Base-by-base conservation (phyloP, 2,113 vertebrate species). In the Atlantisia rogersi region DNA sequence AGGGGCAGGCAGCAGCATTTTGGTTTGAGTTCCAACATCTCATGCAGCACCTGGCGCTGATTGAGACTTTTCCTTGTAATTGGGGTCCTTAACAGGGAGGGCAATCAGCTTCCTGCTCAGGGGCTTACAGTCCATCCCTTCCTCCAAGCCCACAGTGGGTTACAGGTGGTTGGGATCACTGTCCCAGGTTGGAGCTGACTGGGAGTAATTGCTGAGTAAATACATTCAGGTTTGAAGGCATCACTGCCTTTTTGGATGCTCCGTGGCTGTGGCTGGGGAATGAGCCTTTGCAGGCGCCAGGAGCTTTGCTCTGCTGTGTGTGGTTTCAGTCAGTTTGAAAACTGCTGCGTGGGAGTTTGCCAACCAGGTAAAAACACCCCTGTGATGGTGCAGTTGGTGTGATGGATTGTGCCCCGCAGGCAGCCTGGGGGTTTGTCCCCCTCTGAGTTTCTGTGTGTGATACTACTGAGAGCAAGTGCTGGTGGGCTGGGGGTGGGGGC, bases 281-380 rank as follows among this genome's bases (percentile, higher is more conserved):
- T 0, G 3, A 60, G 48, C 2, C 28, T 82, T 44, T 40, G 46
- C 2, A 4, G 12, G 1, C 26, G 44, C 2, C 5, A 8, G 50
- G 53, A 6, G 44, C 16, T 79, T 26, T 42, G n/a, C 9, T 48
- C 9, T 28, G 1, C 46, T 50, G 6, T 9, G 21, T 22, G 16
- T 10, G 37, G 0, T 0, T 52, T 0, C 46, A 15, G 14, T 75
- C 10, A 3, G 64, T 76, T 25, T 40, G 40, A 32, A 46, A 64
- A 5, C 15, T 18, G 29, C 15, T 13, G 4, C 4, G 22, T 2
- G 6, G 39, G 37, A 63, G 20, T 37, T 76, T 46, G 20, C 53
- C 53, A 42, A 24, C 31, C 62, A 58, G 86, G 88, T 96, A 73
- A 58, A 64, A 46, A 12, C 50, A 4, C 31, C 8, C 1, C 63